Conservation (phyloP, 1,140 invertebrate genomes). For the Megathymus violae region DNA sequence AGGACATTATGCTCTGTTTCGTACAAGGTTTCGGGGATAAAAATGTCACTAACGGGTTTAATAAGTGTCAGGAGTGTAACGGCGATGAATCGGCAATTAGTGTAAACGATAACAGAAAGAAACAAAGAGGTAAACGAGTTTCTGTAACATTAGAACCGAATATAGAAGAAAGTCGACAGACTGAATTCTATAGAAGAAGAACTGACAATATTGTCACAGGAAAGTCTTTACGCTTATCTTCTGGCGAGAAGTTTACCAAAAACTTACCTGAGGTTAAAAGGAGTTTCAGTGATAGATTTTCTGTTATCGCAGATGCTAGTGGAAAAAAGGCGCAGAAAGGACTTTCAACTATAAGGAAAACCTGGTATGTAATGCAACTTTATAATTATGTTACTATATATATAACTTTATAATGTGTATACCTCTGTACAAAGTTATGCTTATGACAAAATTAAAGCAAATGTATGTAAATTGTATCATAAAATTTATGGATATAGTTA, state of each 20-base stretch:
- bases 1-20: conserved; percentile 81
- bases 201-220: conserved; percentile 40
- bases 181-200: conserved; percentile 46
- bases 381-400: too few relatives aligned
- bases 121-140: conserved; percentile 54
- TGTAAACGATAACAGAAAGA: conserved; percentile 42
- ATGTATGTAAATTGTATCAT: too few relatives aligned
- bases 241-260: conserved; percentile 47
- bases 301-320: conserved; percentile 64
- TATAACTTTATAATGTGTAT: too few relatives aligned
- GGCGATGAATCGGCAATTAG: conserved; percentile 40
- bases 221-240: conserved; percentile 64
- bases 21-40: conserved; percentile 73
- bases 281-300: conserved; percentile 76
- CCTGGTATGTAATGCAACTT: conserved; percentile 51
- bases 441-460: too few relatives aligned
- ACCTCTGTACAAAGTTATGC: too few relatives aligned
- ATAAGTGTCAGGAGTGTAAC: conserved; percentile 52
- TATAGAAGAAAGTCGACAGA: conserved; percentile 38
- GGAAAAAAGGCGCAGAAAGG: conserved; percentile 62
- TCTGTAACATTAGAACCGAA: conserved; percentile 44
- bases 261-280: conserved; percentile 70
- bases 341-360: conserved; percentile 76
- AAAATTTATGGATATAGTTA: too few relatives aligned
- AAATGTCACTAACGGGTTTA: conserved; percentile 51